Evolutionary conservation across 2,888 invertebrate species (phyloP), one percentile per base, ranked within the genome.

Genomic region (Phalangium opilio): DNA sequence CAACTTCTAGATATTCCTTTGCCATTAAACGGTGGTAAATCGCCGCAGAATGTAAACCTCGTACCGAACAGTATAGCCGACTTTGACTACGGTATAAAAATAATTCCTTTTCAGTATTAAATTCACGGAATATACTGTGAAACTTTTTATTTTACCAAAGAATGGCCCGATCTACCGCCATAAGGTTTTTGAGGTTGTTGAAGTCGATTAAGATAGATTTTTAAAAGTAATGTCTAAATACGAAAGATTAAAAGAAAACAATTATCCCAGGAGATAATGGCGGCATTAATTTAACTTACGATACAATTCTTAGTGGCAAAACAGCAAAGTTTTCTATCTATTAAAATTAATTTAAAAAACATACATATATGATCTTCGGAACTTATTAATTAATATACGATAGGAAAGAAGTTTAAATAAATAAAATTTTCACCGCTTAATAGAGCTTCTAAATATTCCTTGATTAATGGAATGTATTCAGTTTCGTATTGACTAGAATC

Each of bases 1-100:
- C 51, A 52, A 19, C 38, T 45, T 45, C 45, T 47, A 15, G 45
- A 45, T 32, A 53, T 41, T 34, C 52, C 49, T 19, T 45, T 50
- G 54, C 56, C 54, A 49, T 51, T 49, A 50, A 57, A 57, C 18
- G 56, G 57, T 17, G 57, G 57, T 47, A 57, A 50, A 32, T 50
- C 49, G 39, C 56, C 56, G 12, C 56, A 39, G 55, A 56, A 57
- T n/a, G 47, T 12, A 15, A 48, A 41, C 38, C 56, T 53, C 3
- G 48, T 41, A n/a, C 55, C 54, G 50, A 55, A 57, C 3, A 57
- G 43, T n/a, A 45, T 41, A 34, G 51, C 41, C 17, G 53, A 51
- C 17, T 52, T 50, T n/a, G 33, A 17, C 39, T 49, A 33, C 46
- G 45, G 15, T 3, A 42, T n/a, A 27, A 20, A 32, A 42, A 41